Base-by-base conservation (phyloP, 2,113 vertebrate genomes). In the Cochlearius cochlearius region DNA sequence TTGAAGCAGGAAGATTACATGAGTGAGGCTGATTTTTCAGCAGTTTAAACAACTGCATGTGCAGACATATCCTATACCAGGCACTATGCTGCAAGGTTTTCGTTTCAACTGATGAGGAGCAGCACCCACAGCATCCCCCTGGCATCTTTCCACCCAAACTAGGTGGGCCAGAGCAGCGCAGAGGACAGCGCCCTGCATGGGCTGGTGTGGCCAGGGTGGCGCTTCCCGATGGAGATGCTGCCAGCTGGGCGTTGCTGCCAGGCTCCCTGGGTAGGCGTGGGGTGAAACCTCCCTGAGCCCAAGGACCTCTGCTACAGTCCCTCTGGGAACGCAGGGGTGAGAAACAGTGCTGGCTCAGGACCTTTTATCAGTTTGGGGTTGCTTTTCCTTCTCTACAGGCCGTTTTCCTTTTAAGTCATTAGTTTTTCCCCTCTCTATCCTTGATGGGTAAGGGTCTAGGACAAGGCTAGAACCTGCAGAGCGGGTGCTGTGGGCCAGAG, bases 61-160 rank as follows among this genome's bases (percentile, higher is more conserved):
- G 41, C 67, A 71, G 47, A 22, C 30, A 38, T 62, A 26, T 71
- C 34, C 38, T 38, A 5, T 26, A 41, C 9, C 27, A 63, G 47
- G 38, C 21, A 30, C 49, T 36, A 38, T 43, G 56, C 71, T 78
- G 34, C 62, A 38, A 27, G 52, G 30, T 41, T 60, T 86, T 27
- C 1, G 36, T 49, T 43, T 71, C 20, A 38, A 4, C 7, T 0
- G 0, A 5, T 27, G 43, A 36, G 20, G 36, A 62, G 25, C 59
- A 64, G 32, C 21, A 39, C 60, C 63, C 2, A 9, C 60, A 82
- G 79, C 50, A 60, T 23, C 21, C 19, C 32, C 32, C 26, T 55
- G 52, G 34, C 43, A 68, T 4, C 47, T 30, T 75, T 36, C 49
- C 30, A 27, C 16, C 41, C 26, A 25, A n/a, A 18, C 2, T 0